These are phyloP conservation scores for Chloroclysta siterata DNA, from an alignment of 2,888 invertebrate species.

Conservation along the genomic window DNA sequence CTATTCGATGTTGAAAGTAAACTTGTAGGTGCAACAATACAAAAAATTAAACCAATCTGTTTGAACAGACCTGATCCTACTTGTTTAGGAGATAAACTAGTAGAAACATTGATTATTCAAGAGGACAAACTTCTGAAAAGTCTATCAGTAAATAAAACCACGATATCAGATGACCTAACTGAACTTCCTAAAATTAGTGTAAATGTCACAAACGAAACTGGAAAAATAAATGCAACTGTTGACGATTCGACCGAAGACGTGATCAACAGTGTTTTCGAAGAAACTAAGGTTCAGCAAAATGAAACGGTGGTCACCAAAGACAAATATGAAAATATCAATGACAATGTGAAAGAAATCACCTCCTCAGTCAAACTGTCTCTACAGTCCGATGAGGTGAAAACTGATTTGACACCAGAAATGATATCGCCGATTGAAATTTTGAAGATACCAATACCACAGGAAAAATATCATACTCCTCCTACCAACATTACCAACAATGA, in stretches of 20 bases:
- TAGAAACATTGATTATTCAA: background rate
- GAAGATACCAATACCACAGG: background rate
- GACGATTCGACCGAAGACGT: background rate
- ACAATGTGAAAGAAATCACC: background rate
- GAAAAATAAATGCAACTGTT: background rate
- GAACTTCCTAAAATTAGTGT: background rate
- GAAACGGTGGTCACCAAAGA: background rate
- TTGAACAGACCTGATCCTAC: background rate
- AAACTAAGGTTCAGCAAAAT: background rate
- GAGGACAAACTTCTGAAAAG: background rate
- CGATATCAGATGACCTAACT: background rate
- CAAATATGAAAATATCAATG: conserved; percentile 3
- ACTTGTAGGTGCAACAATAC: conserved; percentile 50
- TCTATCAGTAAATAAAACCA: conserved; percentile 5
- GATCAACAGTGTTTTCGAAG: background rate
- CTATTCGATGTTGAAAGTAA: conserved; percentile 53
- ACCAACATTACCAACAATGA: background rate
- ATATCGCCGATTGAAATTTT: background rate
- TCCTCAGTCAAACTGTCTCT: background rate
- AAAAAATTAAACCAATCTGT: conserved; percentile 32
- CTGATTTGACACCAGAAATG: background rate
- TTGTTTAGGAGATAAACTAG: background rate
- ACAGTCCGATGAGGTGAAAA: background rate
- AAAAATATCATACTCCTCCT: background rate
- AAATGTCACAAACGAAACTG: background rate